Conservation (phyloP, 2,113 vertebrate genomes). For the Isurus oxyrinchus region DNA sequence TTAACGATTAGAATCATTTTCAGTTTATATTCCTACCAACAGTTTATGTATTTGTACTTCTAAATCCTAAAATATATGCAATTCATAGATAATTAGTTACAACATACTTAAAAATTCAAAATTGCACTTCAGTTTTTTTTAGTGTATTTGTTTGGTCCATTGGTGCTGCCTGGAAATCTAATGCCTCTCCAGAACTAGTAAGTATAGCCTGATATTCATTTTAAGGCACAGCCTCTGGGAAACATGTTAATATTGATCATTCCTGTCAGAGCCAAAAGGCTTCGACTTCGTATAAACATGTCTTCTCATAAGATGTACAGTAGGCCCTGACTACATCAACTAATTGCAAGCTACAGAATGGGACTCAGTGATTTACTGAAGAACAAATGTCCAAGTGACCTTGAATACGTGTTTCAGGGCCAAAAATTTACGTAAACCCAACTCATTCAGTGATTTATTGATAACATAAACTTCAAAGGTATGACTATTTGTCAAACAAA, state of each 20-base stretch:
- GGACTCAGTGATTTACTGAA: background rate
- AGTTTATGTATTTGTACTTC: background rate
- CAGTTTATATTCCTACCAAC: background rate
- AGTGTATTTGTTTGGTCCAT: too few relatives aligned
- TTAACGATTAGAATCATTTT: background rate
- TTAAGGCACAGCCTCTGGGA: background rate
- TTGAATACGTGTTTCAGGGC: background rate
- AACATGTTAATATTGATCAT: background rate
- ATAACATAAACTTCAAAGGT: background rate
- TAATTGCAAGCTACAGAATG: background rate
- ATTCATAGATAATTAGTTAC: background rate
- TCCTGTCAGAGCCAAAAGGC: background rate
- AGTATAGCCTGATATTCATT: background rate
- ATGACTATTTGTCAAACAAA: background rate
- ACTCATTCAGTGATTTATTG: background rate
- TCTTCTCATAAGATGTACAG: background rate
- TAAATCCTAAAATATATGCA: background rate
- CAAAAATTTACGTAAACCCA: background rate
- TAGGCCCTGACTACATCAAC: background rate
- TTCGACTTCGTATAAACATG: background rate
- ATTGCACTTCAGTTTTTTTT: background rate
- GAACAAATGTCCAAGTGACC: background rate
- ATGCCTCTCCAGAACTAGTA: background rate
- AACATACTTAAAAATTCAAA: background rate
- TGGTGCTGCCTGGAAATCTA: background rate